These are phyloP conservation scores for Polietes domitor DNA, from an alignment of 2,888 invertebrate species.

Conservation along the genomic window DNA sequence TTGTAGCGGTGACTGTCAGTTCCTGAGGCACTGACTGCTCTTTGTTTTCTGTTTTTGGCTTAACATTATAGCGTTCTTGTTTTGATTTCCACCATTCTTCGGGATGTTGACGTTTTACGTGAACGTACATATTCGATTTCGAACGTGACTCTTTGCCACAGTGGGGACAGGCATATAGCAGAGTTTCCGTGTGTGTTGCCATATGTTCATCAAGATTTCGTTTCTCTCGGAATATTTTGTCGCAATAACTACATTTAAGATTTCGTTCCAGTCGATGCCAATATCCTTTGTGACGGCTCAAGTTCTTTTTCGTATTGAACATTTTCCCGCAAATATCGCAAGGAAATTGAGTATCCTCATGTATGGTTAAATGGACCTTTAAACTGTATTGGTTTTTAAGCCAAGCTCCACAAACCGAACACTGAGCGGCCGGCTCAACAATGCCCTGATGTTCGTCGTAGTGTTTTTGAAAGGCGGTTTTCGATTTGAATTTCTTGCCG, in stretches of 20 bases:
- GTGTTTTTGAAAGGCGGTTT: constrained; percentile 76
- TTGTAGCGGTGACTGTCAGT: neutral
- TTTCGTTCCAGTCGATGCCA: constrained; percentile 74
- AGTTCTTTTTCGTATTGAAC: constrained; percentile 72
- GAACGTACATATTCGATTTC: constrained; percentile 78
- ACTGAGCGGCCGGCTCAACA: constrained; percentile 75
- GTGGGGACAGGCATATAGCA: constrained; percentile 76
- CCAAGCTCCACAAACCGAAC: constrained; percentile 75
- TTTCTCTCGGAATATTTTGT: constrained; percentile 75
- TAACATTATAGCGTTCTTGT: constrained; percentile 69
- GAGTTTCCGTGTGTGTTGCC: constrained; percentile 77
- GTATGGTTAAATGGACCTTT: constrained; percentile 65
- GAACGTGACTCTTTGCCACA: constrained; percentile 77
- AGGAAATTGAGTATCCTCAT: constrained; percentile 64
- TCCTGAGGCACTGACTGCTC: neutral
- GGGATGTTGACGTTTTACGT: constrained; percentile 77
- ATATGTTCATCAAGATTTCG: constrained; percentile 77
- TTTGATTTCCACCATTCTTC: constrained; percentile 75
- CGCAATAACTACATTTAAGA: constrained; percentile 75
- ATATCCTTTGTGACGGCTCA: constrained; percentile 75
- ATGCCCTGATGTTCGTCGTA: constrained; percentile 76
- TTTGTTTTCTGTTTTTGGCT: constrained; percentile 30
- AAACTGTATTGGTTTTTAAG: constrained; percentile 75
- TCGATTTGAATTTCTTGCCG: constrained; percentile 77
- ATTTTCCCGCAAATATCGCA: constrained; percentile 69